Evolutionary conservation across 2,113 vertebrate species (phyloP).

Genomic region (Trochalopteron elliotii): DNA sequence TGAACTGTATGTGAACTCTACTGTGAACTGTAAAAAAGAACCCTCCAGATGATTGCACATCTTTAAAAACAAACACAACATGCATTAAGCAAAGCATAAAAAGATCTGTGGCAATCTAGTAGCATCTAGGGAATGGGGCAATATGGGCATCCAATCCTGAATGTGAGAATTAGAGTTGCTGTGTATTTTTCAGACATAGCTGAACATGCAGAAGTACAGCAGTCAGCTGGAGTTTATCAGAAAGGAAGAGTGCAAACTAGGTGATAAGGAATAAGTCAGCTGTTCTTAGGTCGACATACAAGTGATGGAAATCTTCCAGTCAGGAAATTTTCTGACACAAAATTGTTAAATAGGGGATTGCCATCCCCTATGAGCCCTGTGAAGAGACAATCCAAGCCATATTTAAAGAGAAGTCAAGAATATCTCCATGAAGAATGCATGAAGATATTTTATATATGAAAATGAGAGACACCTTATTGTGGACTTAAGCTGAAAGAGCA

Average conservation of each 20-base stretch:
- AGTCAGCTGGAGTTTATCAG: neutral
- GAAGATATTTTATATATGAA: neutral
- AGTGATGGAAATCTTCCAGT: neutral
- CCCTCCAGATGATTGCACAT: neutral
- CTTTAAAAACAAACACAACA: neutral
- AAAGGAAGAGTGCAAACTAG: neutral
- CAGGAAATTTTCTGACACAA: neutral
- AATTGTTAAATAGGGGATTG: neutral
- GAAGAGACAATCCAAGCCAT: neutral
- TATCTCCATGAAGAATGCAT: neutral
- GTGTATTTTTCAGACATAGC: neutral
- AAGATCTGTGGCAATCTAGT: neutral
- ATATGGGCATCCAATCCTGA: neutral
- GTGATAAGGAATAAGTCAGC: neutral
- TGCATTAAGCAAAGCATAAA: conserved; percentile 5
- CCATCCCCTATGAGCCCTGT: neutral
- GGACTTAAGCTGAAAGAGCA: neutral
- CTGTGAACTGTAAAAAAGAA: neutral
- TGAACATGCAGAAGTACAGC: neutral
- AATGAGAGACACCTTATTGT: neutral
- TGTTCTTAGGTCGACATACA: neutral
- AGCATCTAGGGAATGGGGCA: neutral
- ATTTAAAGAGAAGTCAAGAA: neutral
- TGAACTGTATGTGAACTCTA: neutral
- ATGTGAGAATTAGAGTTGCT: neutral